A percentile compares a stretch with the other conserved stretches of the same genome.
Conservation (phyloP, 2,113 vertebrate species). For the Trichomycterus rosablanca region DNA sequence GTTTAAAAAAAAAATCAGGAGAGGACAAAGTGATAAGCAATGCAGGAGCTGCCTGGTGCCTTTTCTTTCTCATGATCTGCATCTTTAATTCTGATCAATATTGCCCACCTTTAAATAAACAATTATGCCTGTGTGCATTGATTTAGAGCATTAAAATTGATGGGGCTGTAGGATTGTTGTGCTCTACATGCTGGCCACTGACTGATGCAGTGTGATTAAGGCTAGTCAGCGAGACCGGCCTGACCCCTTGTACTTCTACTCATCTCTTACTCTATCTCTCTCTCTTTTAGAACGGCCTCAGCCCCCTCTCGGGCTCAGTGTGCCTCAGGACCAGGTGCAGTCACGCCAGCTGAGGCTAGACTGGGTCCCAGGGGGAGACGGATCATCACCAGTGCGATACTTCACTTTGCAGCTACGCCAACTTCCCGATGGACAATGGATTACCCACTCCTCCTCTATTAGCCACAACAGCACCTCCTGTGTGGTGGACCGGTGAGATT, state of each 20-base stretch:
- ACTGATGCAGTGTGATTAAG: conserved; percentile 34
- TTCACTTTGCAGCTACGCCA: conserved; percentile 84
- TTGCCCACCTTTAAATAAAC: conserved; percentile 71
- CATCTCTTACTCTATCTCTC: conserved; percentile 16
- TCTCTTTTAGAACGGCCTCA: conserved; percentile 80
- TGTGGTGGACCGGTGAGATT: conserved; percentile 72
- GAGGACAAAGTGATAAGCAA: conserved; percentile 8
- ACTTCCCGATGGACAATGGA: conserved; percentile 77
- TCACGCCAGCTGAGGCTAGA: conserved; percentile 74
- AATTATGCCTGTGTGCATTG: conserved; percentile 68
- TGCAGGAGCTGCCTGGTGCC: conserved; percentile 52
- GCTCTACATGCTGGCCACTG: conserved; percentile 19
- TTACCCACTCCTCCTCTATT: conserved; percentile 77
- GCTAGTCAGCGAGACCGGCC: conserved; percentile 32
- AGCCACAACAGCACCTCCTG: conserved; percentile 79
- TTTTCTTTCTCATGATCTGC: conserved; percentile 62
- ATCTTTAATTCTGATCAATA: conserved; percentile 72
- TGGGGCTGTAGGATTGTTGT: conserved; percentile 41
- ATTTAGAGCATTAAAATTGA: conserved; percentile 61
- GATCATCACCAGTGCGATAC: conserved; percentile 85
- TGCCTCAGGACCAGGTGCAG: conserved; percentile 79
- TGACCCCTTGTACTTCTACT: conserved; percentile 36
- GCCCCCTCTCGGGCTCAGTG: conserved; percentile 74
- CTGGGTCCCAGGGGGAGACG: conserved; percentile 82
- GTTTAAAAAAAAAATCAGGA: conserved; percentile 47